These are phyloP conservation scores for Spinus pinus DNA, from an alignment of 2,797 vertebrate species.

Conservation along the genomic window DNA sequence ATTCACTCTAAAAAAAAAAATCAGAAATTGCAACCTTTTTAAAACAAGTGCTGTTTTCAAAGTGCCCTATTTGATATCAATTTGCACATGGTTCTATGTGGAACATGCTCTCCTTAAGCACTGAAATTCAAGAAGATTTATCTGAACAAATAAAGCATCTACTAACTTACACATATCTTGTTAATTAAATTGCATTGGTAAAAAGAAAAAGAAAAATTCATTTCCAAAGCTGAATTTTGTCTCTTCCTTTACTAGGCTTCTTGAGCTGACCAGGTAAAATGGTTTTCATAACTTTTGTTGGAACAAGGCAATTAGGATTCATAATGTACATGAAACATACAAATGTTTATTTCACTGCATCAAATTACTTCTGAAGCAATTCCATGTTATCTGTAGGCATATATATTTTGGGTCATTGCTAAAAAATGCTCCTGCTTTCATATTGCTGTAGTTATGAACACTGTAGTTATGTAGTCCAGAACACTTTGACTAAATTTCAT, in stretches of 20 bases:
- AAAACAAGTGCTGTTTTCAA: fast-evolving
- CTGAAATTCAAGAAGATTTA: neutral
- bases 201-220: neutral
- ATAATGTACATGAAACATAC: neutral
- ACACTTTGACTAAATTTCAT: neutral
- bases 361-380: neutral
- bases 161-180: neutral
- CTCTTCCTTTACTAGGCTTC: neutral
- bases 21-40: neutral
- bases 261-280: neutral
- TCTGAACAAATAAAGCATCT: neutral
- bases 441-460: neutral
- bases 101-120: neutral
- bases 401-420: neutral
- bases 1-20: neutral
- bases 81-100: neutral
- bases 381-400: neutral
- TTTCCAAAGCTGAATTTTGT: neutral
- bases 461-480: too few species aligned
- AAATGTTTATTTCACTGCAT: neutral
- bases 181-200: neutral
- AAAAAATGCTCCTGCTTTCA: neutral
- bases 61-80: neutral
- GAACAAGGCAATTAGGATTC: neutral
- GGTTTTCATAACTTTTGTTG: neutral